Evolutionary conservation across 53 echinoderm and acorn worm genomes (phyloP).

Genomic region (Zoroaster sp.): DNA sequence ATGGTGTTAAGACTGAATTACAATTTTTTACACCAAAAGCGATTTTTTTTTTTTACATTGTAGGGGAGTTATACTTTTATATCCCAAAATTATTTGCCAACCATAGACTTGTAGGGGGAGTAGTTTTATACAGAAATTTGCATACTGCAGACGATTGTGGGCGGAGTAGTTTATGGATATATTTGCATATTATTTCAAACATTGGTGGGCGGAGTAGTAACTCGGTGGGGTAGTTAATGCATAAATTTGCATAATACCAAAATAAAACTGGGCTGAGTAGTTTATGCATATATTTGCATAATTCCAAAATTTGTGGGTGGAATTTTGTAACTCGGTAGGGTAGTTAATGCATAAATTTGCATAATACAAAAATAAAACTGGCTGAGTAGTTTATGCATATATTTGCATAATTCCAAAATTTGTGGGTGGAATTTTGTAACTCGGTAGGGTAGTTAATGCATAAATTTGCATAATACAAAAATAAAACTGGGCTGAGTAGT

Average conservation of each 20-base stretch:
- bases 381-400: background rate
- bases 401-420: background rate
- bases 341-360: background rate
- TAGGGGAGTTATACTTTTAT: background rate
- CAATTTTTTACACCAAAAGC: slow-evolving; percentile 4
- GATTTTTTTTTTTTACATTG: background rate
- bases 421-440: background rate
- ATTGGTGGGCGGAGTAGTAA: background rate
- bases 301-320: background rate
- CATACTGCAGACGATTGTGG: background rate
- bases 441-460: background rate
- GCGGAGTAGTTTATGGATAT: background rate
- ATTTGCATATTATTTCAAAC: background rate
- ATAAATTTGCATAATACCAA: background rate
- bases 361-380: background rate
- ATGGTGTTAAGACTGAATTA: too few species aligned
- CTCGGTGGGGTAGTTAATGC: background rate
- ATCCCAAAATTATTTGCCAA: background rate
- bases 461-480: background rate
- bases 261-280: background rate
- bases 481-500: too few species aligned
- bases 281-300: background rate
- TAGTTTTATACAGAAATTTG: background rate
- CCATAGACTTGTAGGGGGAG: background rate
- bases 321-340: background rate